Evolutionary conservation across 2,113 vertebrate genomes (phyloP), one percentile per base, ranked within the genome.

Genomic region (Rhinichthys klamathensis): DNA sequence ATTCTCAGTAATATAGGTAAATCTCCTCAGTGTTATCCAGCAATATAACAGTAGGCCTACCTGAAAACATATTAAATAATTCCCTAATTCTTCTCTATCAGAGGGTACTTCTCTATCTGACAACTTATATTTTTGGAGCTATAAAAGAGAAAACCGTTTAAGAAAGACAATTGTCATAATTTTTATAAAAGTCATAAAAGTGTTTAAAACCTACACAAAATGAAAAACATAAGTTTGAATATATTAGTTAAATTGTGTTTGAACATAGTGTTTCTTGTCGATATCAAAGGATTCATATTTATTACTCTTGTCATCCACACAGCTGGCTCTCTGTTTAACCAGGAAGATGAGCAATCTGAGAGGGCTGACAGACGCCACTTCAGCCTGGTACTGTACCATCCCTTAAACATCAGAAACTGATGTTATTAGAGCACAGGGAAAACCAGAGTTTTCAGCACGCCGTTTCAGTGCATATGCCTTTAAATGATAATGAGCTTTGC

Each of bases 381-480:
- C 87, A 91, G 89, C 90, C 93, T 84, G 90, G 97, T 98, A 92
- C 0, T 21, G 15, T 3, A 11, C 18, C n/a, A 21, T 41, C 13
- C 16, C 25, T 74, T 5, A n/a, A 38, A 60, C 51, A 60, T 75
- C 30, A 56, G 82, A 25, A 58, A 88, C 10, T 27, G 8, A 30
- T 44, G 77, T 44, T 63, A 63, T 13, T 65, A 65, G 12, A 27
- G 15, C 10, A 30, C 46, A 65, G 15, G 35, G 30, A 4, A 80
- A 63, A 12, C 21, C 41, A 79, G 32, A 25, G n/a, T n/a, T n/a
- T n/a, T n/a, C n/a, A n/a, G n/a, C n/a, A n/a, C n/a, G n/a, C n/a
- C n/a, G n/a, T n/a, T n/a, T n/a, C n/a, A n/a, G n/a, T n/a, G n/a
- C n/a, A n/a, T n/a, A n/a, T n/a, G n/a, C n/a, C n/a, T n/a, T n/a